phyloP scores from a whole-genome alignment of 2,113 vertebrate genomes.

The Brachyhypopomus occidentalis region DNA sequence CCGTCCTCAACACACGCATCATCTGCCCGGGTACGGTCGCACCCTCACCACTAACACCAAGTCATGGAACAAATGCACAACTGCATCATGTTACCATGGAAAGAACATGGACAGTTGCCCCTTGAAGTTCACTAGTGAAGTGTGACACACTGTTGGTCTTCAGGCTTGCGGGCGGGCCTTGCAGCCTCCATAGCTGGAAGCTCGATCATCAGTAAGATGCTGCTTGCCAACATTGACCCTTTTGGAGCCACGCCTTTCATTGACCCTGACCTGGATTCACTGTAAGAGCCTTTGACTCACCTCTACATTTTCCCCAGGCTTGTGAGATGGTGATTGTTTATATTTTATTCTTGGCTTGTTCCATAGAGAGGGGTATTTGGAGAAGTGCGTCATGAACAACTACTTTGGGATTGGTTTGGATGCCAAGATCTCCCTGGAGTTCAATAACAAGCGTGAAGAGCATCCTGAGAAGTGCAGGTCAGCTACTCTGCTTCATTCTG shows the following conservation, averaged over 20 bases:
- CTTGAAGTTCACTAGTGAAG: neutral
- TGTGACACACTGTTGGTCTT: constrained; percentile 27
- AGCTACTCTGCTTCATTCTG: constrained; percentile 28
- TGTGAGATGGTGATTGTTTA: neutral
- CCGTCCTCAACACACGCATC: constrained; percentile 96
- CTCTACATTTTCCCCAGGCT: neutral
- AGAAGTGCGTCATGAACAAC: constrained; percentile 99
- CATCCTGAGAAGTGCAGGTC: constrained; percentile 99
- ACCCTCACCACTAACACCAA: neutral
- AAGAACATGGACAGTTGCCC: neutral
- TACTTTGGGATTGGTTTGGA: constrained; percentile 98
- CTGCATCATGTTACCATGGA: neutral
- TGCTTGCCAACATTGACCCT: constrained; percentile 94
- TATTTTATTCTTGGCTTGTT: neutral
- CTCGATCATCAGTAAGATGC: constrained; percentile 99
- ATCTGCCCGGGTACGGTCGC: constrained; percentile 88
- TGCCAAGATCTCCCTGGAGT: constrained; percentile 97
- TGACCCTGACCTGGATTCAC: constrained; percentile 91
- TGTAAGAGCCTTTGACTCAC: constrained; percentile 78
- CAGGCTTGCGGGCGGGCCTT: constrained; percentile 92
- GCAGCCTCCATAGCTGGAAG: constrained; percentile 98
- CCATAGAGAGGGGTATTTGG: constrained; percentile 91
- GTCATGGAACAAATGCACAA: neutral
- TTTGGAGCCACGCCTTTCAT: constrained; percentile 96
- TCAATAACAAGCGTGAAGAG: constrained; percentile 97